A percentile compares a stretch with the other conserved stretches of the same genome.
phyloP scores from a whole-genome alignment of 2,888 invertebrate genomes.

The Trachelus troglodyta region DNA sequence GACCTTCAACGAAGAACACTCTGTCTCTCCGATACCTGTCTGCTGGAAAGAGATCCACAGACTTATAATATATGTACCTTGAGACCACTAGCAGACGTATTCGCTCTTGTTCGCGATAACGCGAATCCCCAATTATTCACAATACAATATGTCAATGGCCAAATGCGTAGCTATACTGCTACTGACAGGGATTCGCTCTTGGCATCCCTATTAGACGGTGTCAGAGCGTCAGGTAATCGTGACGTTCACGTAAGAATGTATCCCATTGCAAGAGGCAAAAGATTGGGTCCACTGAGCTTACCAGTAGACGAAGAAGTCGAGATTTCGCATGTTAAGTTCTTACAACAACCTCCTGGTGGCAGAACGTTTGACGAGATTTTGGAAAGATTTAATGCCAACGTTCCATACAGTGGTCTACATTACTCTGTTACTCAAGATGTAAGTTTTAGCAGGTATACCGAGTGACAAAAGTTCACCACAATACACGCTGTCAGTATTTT shows the following conservation, averaged over 20 bases:
- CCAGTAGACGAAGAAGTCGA: slow-evolving; percentile 98
- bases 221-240: slow-evolving; percentile 95
- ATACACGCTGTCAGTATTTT: neutral
- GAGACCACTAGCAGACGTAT: slow-evolving; percentile 84
- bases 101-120: slow-evolving; percentile 89
- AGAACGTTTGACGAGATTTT: slow-evolving; percentile 84
- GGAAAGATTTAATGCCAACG: slow-evolving; percentile 95
- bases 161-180: slow-evolving; percentile 87
- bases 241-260: slow-evolving; percentile 94
- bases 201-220: slow-evolving; percentile 95
- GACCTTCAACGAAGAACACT: slow-evolving; percentile 90
- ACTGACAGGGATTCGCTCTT: slow-evolving; percentile 96
- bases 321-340: slow-evolving; percentile 86
- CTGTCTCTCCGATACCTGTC: slow-evolving; percentile 94
- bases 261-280: slow-evolving; percentile 84
- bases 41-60: slow-evolving; percentile 96
- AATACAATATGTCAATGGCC: slow-evolving; percentile 94
- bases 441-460: slow-evolving; percentile 60
- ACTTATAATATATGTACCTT: slow-evolving; percentile 95
- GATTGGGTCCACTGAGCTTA: slow-evolving; percentile 89
- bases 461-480: neutral
- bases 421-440: slow-evolving; percentile 98
- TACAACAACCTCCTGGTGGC: slow-evolving; percentile 74
- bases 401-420: slow-evolving; percentile 96
- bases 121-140: slow-evolving; percentile 93